These are phyloP conservation scores for Drosophila subquinaria DNA, from an alignment of 2,888 invertebrate species.

Conservation along the genomic window DNA sequence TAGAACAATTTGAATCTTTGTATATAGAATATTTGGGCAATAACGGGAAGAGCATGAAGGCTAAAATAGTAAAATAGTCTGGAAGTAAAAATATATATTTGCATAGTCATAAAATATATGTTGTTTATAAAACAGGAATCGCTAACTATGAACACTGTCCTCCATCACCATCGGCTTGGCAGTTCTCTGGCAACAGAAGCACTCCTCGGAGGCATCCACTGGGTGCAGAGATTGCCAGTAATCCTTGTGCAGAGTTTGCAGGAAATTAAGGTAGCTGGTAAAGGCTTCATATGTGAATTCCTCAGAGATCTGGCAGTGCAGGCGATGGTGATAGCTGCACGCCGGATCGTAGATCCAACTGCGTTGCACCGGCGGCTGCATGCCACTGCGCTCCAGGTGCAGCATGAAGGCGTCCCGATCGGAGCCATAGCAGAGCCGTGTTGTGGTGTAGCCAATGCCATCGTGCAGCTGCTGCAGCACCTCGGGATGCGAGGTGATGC, in stretches of 20 bases:
- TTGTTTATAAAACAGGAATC: neutral
- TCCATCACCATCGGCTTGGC: neutral
- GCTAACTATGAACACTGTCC: neutral
- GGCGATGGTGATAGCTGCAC: slow-evolving; percentile 79
- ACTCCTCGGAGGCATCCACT: slow-evolving; percentile 22
- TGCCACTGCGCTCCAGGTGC: slow-evolving; percentile 89
- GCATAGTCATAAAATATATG: neutral
- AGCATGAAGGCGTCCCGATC: slow-evolving; percentile 90
- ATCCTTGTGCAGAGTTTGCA: slow-evolving; percentile 74
- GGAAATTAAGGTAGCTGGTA: slow-evolving; percentile 77
- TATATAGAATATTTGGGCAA: too few species aligned
- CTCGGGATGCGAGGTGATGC: slow-evolving; percentile 89
- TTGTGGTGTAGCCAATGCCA: slow-evolving; percentile 91
- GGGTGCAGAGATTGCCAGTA: slow-evolving; percentile 78
- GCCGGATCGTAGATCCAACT: slow-evolving; percentile 90
- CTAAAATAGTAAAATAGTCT: too few species aligned
- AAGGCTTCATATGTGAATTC: slow-evolving; percentile 79
- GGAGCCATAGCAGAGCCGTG: slow-evolving; percentile 90
- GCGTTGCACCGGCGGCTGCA: slow-evolving; percentile 90
- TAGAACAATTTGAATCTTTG: too few species aligned
- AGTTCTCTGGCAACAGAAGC: slow-evolving; percentile 27
- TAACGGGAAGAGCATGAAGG: too few species aligned
- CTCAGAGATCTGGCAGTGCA: slow-evolving; percentile 76
- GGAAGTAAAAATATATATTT: slow-evolving; percentile 11
- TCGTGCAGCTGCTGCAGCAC: slow-evolving; percentile 93